Evolutionary conservation across 2,797 vertebrate species (phyloP), one percentile per base, ranked within the genome.

Genomic region (Protonibea diacanthus): DNA sequence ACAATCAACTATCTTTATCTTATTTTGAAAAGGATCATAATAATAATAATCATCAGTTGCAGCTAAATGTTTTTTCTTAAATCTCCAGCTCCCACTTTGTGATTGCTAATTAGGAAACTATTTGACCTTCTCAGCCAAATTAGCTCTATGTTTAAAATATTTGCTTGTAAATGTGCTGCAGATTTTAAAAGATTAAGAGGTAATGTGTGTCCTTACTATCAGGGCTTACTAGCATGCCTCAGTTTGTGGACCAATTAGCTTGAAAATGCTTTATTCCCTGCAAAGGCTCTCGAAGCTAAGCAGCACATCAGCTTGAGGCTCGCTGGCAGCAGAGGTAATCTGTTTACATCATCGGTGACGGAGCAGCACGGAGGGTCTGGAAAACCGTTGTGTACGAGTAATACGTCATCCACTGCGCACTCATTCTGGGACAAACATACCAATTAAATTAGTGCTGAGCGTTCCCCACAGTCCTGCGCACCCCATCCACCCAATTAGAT

Each of bases 271-370:
- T 81, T 23, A 58, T 59, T 72, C 62, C 38, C 21, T 0, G 9
- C 57, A 48, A 76, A 64, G 27, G 59, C 82, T 71, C 45, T 63
- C 45, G 25, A 47, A 45, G 9, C 33, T 74, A 29, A 71, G 80
- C 76, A 70, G 3, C 40, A 44, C 58, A 65, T 83, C 75, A 81
- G 66, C 79, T 69, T 69, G 74, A 88, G 71, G 61, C 73, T 73
- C 38, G 52, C 61, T 59, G 78, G 77, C 60, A 56, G 64, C 51
- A 14, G 59, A 77, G 42, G 21, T 78, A 75, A 79, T 86, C 76
- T 74, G 72, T 86, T 87, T 84, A 72, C 78, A 62, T 76, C 75
- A 77, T 60, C 9, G 33, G 49, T 77, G 78, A 71, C 58, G 52
- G 62, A 75, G 74, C 47, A 25, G 42, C 49, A n/a, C 3, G 20